Evolutionary conservation across 2,797 vertebrate genomes (phyloP).

Genomic region (Chrosomus eos): DNA sequence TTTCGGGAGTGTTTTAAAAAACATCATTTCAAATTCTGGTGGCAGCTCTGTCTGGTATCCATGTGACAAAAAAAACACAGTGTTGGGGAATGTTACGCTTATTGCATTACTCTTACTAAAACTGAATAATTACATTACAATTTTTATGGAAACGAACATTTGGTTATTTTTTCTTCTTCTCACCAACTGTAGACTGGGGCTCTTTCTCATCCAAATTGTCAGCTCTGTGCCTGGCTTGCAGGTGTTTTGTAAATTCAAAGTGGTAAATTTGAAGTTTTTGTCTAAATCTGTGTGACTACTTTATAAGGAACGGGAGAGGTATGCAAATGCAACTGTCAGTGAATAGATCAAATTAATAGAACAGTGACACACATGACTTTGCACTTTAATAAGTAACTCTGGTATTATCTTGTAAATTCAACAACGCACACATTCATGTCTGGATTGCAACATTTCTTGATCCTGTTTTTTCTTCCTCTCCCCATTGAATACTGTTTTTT

Average conservation of each 20-base stretch:
- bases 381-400: neutral
- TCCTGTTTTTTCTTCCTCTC: neutral
- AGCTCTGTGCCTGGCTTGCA: neutral
- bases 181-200: neutral
- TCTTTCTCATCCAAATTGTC: neutral
- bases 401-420: neutral
- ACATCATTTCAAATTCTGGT: neutral
- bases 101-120: neutral
- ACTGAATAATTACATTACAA: neutral
- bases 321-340: neutral
- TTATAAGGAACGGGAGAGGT: neutral
- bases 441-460: neutral
- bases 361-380: neutral
- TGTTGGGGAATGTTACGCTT: neutral
- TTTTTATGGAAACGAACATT: neutral
- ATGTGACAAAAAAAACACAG: neutral
- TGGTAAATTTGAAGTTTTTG: neutral
- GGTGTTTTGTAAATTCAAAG: neutral
- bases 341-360: neutral
- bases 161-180: neutral
- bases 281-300: neutral
- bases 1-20: neutral
- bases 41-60: slow-evolving; percentile 8
- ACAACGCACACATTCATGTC: neutral
- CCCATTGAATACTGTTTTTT: neutral